These are phyloP conservation scores for Rhynchomys soricoides DNA, from an alignment of 2,113 vertebrate genomes.

Conservation along the genomic window DNA sequence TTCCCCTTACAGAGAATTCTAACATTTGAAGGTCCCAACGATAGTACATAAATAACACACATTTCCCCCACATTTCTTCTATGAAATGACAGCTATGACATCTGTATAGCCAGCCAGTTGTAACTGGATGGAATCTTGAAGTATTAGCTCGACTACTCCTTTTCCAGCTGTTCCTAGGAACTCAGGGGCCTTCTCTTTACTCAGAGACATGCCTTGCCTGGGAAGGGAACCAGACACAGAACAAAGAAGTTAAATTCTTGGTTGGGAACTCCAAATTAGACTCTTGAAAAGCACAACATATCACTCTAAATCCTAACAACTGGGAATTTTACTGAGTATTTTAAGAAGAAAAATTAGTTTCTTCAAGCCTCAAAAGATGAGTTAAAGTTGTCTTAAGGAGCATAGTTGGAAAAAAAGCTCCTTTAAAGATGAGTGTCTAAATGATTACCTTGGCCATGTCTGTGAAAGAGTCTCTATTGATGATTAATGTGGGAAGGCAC, in stretches of 20 bases:
- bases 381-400: background rate
- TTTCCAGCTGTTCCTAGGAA: background rate
- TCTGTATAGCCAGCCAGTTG: background rate
- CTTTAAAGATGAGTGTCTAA: background rate
- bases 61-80: conserved; percentile 26
- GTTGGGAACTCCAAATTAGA: background rate
- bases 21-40: background rate
- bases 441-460: background rate
- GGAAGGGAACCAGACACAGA: background rate
- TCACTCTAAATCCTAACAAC: background rate
- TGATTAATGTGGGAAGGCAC: background rate
- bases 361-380: background rate
- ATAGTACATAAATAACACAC: background rate
- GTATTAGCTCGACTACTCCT: background rate
- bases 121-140: background rate
- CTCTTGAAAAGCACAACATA: background rate
- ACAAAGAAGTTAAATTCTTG: background rate
- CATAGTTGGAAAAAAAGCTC: background rate
- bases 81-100: background rate
- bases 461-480: background rate
- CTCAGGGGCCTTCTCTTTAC: background rate
- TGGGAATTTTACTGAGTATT: background rate
- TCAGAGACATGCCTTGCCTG: background rate
- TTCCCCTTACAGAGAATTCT: background rate
- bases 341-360: background rate